Conservation (phyloP, 2,113 vertebrate genomes). For the Maccullochella peelii region DNA sequence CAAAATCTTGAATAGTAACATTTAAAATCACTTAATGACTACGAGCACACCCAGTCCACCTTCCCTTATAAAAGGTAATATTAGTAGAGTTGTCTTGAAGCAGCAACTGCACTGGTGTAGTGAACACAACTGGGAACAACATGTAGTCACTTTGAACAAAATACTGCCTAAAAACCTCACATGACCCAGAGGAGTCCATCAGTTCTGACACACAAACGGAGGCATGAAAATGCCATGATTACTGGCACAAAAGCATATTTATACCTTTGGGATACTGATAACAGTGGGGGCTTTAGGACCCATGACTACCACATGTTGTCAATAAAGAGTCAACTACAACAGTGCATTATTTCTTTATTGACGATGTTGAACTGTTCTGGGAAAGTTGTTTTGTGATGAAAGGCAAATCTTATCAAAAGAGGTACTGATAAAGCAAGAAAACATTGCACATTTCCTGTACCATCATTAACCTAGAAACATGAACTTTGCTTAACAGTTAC, state of each 20-base stretch:
- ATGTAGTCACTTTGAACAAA: slow-evolving; percentile 44
- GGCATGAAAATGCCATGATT: slow-evolving; percentile 6
- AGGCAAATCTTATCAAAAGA: neutral
- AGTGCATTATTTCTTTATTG: neutral
- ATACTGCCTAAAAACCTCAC: neutral
- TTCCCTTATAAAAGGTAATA: slow-evolving; percentile 18
- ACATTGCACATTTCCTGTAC: neutral
- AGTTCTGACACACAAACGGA: neutral
- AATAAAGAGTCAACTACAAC: neutral
- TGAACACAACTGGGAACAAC: neutral
- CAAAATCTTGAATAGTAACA: slow-evolving; percentile 1
- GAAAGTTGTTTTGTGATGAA: neutral
- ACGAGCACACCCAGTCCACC: slow-evolving; percentile 1
- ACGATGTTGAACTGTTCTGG: neutral
- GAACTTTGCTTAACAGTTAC: neutral
- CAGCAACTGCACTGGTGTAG: slow-evolving; percentile 39
- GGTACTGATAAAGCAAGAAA: slow-evolving; percentile 16
- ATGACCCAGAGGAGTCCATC: neutral
- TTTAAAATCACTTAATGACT: slow-evolving; percentile 11
- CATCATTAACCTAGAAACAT: neutral
- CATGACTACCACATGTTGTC: neutral
- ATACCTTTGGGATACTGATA: slow-evolving; percentile 21
- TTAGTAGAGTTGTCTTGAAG: slow-evolving; percentile 27
- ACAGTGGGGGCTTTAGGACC: slow-evolving; percentile 10
- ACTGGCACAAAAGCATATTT: slow-evolving; percentile 4